These are phyloP conservation scores for Passerina amoena DNA, from an alignment of 2,113 vertebrate species.

Conservation along the genomic window DNA sequence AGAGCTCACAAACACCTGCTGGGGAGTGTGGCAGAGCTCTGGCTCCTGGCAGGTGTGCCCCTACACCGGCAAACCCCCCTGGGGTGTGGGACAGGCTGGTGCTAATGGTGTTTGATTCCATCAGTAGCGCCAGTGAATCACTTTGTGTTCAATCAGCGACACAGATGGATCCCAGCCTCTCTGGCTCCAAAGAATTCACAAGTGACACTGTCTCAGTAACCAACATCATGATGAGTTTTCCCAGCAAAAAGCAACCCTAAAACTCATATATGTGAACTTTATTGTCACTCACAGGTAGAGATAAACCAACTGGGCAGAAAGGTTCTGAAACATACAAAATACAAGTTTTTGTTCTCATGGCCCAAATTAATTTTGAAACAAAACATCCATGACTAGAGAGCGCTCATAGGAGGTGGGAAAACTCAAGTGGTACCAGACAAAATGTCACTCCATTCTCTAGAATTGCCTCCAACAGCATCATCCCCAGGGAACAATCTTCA, in stretches of 20 bases:
- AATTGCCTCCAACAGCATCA: neutral
- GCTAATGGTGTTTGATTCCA: neutral
- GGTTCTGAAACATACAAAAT: neutral
- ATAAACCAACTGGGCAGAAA: neutral
- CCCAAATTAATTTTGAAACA: neutral
- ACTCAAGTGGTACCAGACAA: neutral
- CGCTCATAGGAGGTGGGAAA: neutral
- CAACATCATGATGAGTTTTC: neutral
- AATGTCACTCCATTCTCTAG: neutral
- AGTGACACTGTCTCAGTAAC: neutral
- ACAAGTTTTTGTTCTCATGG: neutral
- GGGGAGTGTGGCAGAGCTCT: neutral
- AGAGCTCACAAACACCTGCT: neutral
- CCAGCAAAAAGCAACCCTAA: neutral
- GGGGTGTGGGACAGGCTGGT: neutral
- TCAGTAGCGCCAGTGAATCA: neutral
- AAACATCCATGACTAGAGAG: neutral
- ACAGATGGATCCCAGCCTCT: neutral
- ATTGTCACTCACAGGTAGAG: neutral
- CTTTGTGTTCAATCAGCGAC: neutral
- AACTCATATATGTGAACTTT: neutral
- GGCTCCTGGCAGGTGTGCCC: neutral
- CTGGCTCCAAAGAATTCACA: neutral
- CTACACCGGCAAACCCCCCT: accelerated
- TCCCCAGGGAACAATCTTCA: neutral